Conservation (phyloP, 2,797 vertebrate species). For the Dallia pectoralis region DNA sequence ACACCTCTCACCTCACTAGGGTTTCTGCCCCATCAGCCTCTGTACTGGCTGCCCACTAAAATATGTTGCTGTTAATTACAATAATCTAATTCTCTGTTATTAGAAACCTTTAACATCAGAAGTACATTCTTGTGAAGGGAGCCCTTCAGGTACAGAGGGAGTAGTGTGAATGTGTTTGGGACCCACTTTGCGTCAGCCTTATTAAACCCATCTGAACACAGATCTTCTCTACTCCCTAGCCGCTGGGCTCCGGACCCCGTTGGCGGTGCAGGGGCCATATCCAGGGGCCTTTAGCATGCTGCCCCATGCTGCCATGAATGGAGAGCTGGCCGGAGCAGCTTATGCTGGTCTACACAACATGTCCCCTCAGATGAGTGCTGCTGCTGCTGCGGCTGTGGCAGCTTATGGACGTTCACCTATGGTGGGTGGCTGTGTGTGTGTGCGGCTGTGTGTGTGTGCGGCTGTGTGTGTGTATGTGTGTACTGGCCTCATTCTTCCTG, state of each 20-base stretch:
- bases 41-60: background rate
- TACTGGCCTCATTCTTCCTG: background rate
- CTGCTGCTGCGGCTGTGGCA: slow-evolving; percentile 86
- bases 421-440: slow-evolving; percentile 67
- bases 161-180: background rate
- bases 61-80: background rate
- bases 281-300: slow-evolving; percentile 91
- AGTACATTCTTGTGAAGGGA: background rate
- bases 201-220: background rate
- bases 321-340: slow-evolving; percentile 88
- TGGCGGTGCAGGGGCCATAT: slow-evolving; percentile 89
- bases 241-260: slow-evolving; percentile 86
- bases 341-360: slow-evolving; percentile 89
- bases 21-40: background rate
- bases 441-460: background rate
- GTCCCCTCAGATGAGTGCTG: slow-evolving; percentile 95
- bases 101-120: background rate
- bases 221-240: slow-evolving; percentile 61
- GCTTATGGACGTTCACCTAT: slow-evolving; percentile 92
- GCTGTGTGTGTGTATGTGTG: background rate
- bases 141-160: background rate
- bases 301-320: slow-evolving; percentile 90
- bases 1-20: background rate
- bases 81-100: background rate
- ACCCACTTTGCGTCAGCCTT: background rate